Conservation (phyloP, 2,113 vertebrate species). For the Excalfactoria chinensis region DNA sequence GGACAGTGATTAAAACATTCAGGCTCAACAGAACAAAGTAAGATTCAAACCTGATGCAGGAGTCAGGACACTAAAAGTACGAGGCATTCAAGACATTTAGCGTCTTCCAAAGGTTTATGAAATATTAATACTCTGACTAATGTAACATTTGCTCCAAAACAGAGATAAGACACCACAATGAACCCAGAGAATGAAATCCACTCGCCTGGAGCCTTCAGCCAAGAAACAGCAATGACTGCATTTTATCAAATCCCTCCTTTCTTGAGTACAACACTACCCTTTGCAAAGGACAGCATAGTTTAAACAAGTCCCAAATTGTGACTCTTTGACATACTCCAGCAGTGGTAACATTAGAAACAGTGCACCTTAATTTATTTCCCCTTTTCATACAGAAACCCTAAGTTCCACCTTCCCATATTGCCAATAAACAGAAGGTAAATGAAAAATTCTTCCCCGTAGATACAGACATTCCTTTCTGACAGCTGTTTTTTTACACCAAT, state of each 20-base stretch:
- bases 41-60: slow-evolving; percentile 15
- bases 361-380: slow-evolving; percentile 25
- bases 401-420: slow-evolving; percentile 2
- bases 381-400: background rate
- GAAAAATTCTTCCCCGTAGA: slow-evolving; percentile 20
- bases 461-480: background rate
- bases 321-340: slow-evolving; percentile 49
- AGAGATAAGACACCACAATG: background rate
- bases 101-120: slow-evolving; percentile 33
- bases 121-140: slow-evolving; percentile 32
- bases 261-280: background rate
- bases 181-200: slow-evolving; percentile 30
- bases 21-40: background rate
- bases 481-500: slow-evolving; percentile 16
- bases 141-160: slow-evolving; percentile 30
- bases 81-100: background rate
- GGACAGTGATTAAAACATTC: background rate
- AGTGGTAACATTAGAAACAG: slow-evolving; percentile 28
- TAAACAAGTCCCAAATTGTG: slow-evolving; percentile 25
- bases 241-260: slow-evolving; percentile 4
- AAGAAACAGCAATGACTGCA: slow-evolving; percentile 16
- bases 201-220: slow-evolving; percentile 10
- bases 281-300: slow-evolving; percentile 30
- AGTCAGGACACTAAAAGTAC: background rate
- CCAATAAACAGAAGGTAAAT: slow-evolving; percentile 40